A percentile compares a stretch with the other conserved stretches of the same genome.
These are phyloP conservation scores for Bombylius discolor DNA, from an alignment of 2,888 invertebrate species.

Conservation along the genomic window DNA sequence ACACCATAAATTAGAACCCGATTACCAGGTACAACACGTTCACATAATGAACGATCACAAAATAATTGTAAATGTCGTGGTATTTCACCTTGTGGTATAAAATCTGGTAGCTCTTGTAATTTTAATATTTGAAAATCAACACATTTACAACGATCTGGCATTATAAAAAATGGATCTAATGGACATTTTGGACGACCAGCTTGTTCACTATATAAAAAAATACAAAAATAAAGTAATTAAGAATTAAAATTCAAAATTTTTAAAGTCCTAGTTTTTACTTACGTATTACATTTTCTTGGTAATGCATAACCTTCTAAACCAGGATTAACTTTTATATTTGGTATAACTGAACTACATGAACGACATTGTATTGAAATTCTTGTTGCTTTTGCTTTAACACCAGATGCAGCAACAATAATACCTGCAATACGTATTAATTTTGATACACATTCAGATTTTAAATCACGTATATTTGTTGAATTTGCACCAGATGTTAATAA, in stretches of 20 bases:
- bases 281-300: slow-evolving; percentile 90
- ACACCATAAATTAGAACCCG: slow-evolving; percentile 87
- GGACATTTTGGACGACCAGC: slow-evolving; percentile 88
- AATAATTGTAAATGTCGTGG: slow-evolving; percentile 91
- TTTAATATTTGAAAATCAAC: slow-evolving; percentile 98
- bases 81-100: slow-evolving; percentile 86
- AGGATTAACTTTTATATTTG: slow-evolving; percentile 81
- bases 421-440: slow-evolving; percentile 89
- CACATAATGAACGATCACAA: slow-evolving; percentile 84
- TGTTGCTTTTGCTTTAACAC: slow-evolving; percentile 90
- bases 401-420: slow-evolving; percentile 86
- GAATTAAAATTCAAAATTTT: neutral
- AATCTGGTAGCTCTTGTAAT: slow-evolving; percentile 90
- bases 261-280: slow-evolving; percentile 34
- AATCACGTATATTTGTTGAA: slow-evolving; percentile 65
- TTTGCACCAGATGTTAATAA: slow-evolving; percentile 73
- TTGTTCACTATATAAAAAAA: slow-evolving; percentile 55
- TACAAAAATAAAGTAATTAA: neutral
- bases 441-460: slow-evolving; percentile 90
- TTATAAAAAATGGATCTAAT: slow-evolving; percentile 92
- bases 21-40: slow-evolving; percentile 92
- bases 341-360: slow-evolving; percentile 77
- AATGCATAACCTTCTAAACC: slow-evolving; percentile 92
- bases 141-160: slow-evolving; percentile 95
- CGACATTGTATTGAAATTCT: slow-evolving; percentile 92